Percentiles rank a stretch among this genome's conserved stretches.
Conservation (phyloP, 30 jellyfish, hydroid and myxozoan species). For the Rhopilema esculentum region DNA sequence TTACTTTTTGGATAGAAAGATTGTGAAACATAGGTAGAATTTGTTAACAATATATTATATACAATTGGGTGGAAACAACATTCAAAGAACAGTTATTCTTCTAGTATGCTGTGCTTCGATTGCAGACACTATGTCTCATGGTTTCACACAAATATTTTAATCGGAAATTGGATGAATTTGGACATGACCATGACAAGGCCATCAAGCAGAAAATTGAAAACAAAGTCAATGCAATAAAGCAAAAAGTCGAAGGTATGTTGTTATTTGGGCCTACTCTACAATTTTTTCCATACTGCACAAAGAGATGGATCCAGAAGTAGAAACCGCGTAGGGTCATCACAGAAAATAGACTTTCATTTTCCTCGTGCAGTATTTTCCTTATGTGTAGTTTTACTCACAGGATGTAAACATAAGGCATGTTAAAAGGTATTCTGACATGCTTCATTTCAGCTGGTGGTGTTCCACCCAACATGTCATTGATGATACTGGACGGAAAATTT, state of each 20-base stretch:
- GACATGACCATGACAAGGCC: conserved; percentile 25
- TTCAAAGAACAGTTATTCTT: neutral
- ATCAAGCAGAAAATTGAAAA: conserved; percentile 37
- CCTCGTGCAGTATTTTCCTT: neutral
- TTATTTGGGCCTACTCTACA: neutral
- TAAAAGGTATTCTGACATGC: neutral
- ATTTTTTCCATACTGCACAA: neutral
- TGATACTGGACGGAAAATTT: conserved; percentile 7
- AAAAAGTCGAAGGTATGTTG: neutral
- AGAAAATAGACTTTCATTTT: neutral
- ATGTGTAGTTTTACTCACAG: neutral
- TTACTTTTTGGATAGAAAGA: neutral
- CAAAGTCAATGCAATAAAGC: conserved; percentile 10
- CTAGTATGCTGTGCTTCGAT: conserved; percentile 37
- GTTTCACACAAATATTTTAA: conserved; percentile 21
- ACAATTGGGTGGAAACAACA: neutral
- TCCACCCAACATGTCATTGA: neutral
- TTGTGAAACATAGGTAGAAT: neutral
- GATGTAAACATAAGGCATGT: neutral
- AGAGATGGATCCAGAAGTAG: neutral
- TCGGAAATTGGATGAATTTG: conserved; percentile 25
- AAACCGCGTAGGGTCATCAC: neutral
- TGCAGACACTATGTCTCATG: conserved; percentile 40
- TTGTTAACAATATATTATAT: conserved; percentile 3
- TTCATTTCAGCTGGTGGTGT: neutral